phyloP scores from a whole-genome alignment of 2,113 vertebrate genomes.

The Erythrolamprus reginae region DNA sequence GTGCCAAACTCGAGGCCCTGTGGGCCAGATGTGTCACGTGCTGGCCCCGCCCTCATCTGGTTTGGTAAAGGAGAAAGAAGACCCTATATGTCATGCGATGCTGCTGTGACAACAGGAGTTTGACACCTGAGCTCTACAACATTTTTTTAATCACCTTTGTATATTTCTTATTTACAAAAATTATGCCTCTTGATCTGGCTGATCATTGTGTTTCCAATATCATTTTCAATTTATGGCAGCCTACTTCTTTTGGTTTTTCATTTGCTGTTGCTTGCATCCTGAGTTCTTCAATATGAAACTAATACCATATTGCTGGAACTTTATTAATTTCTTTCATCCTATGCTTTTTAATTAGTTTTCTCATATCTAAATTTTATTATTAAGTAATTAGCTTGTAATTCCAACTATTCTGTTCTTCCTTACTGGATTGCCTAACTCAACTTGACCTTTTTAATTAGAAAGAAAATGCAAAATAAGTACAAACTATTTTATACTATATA shows the following conservation, averaged over 20 bases:
- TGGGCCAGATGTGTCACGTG: too few relatives aligned
- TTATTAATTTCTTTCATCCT: background rate
- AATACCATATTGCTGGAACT: background rate
- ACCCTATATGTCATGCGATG: too few relatives aligned
- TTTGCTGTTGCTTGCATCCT: background rate
- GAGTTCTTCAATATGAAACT: background rate
- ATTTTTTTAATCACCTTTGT: background rate
- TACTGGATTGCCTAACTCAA: background rate
- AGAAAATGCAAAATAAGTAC: background rate
- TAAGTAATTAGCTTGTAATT: background rate
- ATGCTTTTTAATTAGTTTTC: background rate
- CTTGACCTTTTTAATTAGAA: background rate
- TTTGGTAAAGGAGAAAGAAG: too few relatives aligned
- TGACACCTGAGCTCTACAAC: background rate
- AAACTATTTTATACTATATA: background rate
- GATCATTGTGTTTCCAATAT: background rate
- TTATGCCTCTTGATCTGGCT: background rate
- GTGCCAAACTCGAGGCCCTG: too few relatives aligned
- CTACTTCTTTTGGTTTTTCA: background rate
- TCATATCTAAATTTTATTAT: background rate
- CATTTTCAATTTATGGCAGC: background rate
- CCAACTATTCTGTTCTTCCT: background rate
- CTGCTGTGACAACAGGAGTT: too few relatives aligned
- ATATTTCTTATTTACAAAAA: background rate
- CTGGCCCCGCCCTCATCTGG: too few relatives aligned